Percentiles rank a stretch among this genome's conserved stretches.
These are phyloP conservation scores for Siniperca scherzeri DNA, from an alignment of 2,797 vertebrate species.

Conservation along the genomic window DNA sequence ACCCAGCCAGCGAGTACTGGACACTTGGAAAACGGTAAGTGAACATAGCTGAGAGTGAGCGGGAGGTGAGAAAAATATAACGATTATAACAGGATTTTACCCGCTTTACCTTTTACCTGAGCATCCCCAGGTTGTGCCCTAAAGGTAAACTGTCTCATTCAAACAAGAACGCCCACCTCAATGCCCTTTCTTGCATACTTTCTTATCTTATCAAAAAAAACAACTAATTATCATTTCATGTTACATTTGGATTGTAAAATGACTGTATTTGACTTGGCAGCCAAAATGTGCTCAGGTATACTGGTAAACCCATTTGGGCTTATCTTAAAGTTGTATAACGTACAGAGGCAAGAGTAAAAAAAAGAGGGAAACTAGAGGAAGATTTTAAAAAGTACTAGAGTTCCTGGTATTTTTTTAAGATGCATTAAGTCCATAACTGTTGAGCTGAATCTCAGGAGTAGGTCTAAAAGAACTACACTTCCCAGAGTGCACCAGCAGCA, in stretches of 20 bases:
- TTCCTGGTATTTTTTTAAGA: neutral
- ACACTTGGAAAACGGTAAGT: neutral
- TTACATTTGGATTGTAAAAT: neutral
- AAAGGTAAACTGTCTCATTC: neutral
- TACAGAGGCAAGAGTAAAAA: neutral
- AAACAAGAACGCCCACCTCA: neutral
- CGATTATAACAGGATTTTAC: neutral
- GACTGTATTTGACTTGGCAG: neutral
- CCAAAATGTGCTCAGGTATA: neutral
- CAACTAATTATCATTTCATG: too few relatives aligned
- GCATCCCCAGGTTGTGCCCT: neutral
- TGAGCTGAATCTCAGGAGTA: too few relatives aligned
- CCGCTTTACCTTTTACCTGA: too few relatives aligned
- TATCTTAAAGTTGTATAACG: neutral
- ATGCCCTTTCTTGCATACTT: neutral
- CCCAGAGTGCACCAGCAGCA: too few relatives aligned
- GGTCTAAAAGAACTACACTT: too few relatives aligned
- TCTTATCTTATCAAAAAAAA: neutral
- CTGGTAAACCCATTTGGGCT: neutral
- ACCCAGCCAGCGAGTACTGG: neutral
- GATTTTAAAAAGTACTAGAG: neutral
- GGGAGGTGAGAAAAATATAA: neutral
- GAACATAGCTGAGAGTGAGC: neutral
- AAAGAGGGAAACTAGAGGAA: neutral
- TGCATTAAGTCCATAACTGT: neutral